phyloP scores from a whole-genome alignment of 2,888 invertebrate species.

The Drosophila rubida region DNA sequence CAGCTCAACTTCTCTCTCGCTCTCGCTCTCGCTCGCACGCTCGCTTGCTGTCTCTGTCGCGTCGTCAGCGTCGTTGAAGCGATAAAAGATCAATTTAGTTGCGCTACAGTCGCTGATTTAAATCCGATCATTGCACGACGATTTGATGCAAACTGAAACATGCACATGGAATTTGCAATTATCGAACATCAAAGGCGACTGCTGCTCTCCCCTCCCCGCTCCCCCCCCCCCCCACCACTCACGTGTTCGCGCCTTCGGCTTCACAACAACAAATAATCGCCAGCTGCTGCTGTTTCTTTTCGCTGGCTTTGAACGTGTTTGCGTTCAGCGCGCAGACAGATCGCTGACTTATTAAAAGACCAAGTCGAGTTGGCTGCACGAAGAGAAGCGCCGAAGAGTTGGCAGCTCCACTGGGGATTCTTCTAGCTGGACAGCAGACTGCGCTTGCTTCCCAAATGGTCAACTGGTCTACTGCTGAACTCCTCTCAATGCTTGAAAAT shows the following conservation, averaged over 20 bases:
- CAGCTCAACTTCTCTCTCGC: conserved; percentile 28
- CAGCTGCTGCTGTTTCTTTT: conserved; percentile 44
- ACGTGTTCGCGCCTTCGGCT: background rate
- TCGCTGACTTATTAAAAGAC: conserved; percentile 6
- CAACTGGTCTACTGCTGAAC: background rate
- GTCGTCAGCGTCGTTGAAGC: conserved; percentile 70
- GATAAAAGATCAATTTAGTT: conserved; percentile 84
- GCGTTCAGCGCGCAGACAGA: conserved; percentile 3
- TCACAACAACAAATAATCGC: conserved; percentile 16
- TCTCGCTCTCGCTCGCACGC: background rate
- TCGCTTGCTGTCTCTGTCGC: background rate
- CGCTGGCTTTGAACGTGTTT: conserved; percentile 25
- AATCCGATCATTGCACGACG: conserved; percentile 83
- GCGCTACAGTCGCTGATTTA: conserved; percentile 83
- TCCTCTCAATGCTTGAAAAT: too few relatives aligned
- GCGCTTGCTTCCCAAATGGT: background rate
- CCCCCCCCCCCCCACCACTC: background rate
- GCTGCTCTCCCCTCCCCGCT: background rate
- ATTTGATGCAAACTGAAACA: conserved; percentile 81
- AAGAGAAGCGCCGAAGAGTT: background rate
- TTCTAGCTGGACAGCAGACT: background rate
- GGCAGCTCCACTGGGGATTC: background rate
- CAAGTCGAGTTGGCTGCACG: background rate
- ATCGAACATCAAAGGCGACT: conserved; percentile 82
- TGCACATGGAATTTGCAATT: conserved; percentile 83